Percentiles rank a stretch among this genome's conserved stretches.
Conservation (phyloP, 2,797 vertebrate genomes). For the Sebastes variabilis region DNA sequence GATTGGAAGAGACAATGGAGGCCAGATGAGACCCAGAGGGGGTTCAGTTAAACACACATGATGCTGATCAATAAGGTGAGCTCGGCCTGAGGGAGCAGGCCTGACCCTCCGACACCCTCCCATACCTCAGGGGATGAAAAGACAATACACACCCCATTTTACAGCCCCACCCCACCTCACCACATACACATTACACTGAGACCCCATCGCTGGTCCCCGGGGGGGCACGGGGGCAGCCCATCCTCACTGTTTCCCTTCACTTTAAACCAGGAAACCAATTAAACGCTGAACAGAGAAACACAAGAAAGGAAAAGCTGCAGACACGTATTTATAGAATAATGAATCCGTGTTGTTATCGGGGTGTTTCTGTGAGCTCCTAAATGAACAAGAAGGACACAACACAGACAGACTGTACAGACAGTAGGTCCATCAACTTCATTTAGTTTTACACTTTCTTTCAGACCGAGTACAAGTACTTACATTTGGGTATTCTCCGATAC, state of each 20-base stretch:
- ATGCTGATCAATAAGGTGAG: constrained; percentile 54
- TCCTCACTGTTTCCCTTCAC: background rate
- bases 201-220: constrained; percentile 13
- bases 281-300: background rate
- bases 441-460: too few relatives aligned
- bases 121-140: constrained; percentile 13
- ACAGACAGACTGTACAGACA: too few relatives aligned
- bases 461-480: too few relatives aligned
- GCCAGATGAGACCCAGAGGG: constrained; percentile 44
- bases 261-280: constrained; percentile 20
- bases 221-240: background rate
- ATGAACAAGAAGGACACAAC: too few relatives aligned
- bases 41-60: constrained; percentile 59
- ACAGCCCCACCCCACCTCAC: background rate
- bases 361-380: too few relatives aligned
- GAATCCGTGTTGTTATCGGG: too few relatives aligned
- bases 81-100: background rate
- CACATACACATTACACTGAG: constrained; percentile 24
- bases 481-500: too few relatives aligned
- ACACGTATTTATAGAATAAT: too few relatives aligned
- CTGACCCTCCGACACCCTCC: background rate
- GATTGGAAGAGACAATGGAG: constrained; percentile 45
- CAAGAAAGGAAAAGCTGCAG: background rate
- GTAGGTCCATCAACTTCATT: too few relatives aligned
- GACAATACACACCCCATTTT: constrained; percentile 18